These are phyloP conservation scores for Drosophila nannoptera DNA, from an alignment of 1,140 invertebrate genomes.

Conservation along the genomic window DNA sequence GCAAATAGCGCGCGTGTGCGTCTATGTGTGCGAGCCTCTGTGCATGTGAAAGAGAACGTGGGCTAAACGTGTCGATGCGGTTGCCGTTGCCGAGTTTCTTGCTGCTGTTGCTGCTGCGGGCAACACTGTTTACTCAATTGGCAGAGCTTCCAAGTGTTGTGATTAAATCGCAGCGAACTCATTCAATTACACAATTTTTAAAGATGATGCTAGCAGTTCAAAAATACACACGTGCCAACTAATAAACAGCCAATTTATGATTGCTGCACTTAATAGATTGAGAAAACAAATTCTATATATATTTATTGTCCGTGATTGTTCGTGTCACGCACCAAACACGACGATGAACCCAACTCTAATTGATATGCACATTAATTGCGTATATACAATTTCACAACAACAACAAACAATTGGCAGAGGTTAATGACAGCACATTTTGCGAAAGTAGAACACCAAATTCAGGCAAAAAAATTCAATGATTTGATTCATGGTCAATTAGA, in stretches of 20 bases:
- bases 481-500: slow-evolving; percentile 19
- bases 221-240: slow-evolving; percentile 25
- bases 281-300: slow-evolving; percentile 9
- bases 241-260: slow-evolving; percentile 11
- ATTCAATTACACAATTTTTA: slow-evolving; percentile 43
- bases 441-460: slow-evolving; percentile 25
- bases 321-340: slow-evolving; percentile 1
- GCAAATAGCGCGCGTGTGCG: background rate
- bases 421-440: slow-evolving; percentile 32
- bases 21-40: background rate
- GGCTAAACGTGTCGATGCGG: slow-evolving; percentile 13
- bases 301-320: background rate
- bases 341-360: background rate
- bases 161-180: slow-evolving; percentile 34
- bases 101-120: slow-evolving; percentile 1
- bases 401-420: slow-evolving; percentile 19
- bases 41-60: slow-evolving; percentile 3
- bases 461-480: slow-evolving; percentile 20
- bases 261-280: background rate
- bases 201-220: slow-evolving; percentile 11
- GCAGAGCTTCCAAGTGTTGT: slow-evolving; percentile 15
- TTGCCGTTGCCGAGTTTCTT: no score
- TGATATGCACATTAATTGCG: slow-evolving; percentile 2
- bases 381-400: slow-evolving; percentile 15
- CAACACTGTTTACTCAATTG: slow-evolving; percentile 31